These are phyloP conservation scores for Rhinolophus ferrumequinum DNA, from an alignment of 2,113 vertebrate species.

Conservation along the genomic window DNA sequence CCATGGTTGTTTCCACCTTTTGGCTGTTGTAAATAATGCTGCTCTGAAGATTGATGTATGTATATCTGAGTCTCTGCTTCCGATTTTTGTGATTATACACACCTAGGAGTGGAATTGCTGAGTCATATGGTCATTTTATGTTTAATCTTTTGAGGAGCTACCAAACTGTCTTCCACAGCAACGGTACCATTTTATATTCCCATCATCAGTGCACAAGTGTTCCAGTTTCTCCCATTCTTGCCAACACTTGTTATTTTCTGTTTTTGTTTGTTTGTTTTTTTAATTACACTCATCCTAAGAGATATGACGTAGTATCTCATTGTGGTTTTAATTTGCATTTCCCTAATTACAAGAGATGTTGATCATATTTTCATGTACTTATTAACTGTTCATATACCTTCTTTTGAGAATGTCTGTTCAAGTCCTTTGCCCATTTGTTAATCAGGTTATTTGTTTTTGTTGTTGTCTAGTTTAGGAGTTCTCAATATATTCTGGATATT, in stretches of 20 bases:
- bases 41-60: not conserved
- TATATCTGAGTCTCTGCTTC: not conserved
- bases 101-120: not conserved
- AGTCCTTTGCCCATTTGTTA: too few species aligned
- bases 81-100: not conserved
- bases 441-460: too few species aligned
- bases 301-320: not conserved
- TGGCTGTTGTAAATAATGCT: not conserved
- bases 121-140: not conserved
- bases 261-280: not conserved
- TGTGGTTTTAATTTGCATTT: not conserved
- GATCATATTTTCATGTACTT: not conserved
- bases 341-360: not conserved
- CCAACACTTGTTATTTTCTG: not conserved
- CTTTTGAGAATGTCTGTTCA: too few species aligned
- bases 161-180: not conserved
- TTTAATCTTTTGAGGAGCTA: not conserved
- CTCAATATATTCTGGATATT: too few species aligned
- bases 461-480: too few species aligned
- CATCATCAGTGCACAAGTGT: not conserved
- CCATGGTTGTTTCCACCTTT: not conserved
- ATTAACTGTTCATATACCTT: not conserved
- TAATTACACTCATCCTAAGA: not conserved
- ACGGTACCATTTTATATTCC: not conserved
- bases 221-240: not conserved